Evolutionary conservation across 2,888 invertebrate species (phyloP).

Genomic region (Amphipyra berbera): DNA sequence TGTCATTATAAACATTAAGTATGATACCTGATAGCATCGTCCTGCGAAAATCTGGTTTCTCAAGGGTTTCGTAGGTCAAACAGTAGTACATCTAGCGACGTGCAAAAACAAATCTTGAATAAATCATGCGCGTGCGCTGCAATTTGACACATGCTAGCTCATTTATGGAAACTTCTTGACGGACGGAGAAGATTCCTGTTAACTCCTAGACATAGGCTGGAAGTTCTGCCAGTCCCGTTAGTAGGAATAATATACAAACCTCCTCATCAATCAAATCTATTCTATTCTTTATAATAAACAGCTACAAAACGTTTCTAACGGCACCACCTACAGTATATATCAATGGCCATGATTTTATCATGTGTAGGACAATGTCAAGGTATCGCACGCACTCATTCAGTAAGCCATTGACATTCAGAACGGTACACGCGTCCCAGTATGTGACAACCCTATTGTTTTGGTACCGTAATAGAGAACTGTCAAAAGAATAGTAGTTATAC

Average conservation of each 20-base stretch:
- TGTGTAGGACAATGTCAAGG: constrained; percentile 58
- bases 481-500: background rate
- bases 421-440: constrained; percentile 44
- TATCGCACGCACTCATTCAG: constrained; percentile 13
- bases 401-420: constrained; percentile 53
- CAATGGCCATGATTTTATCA: constrained; percentile 30
- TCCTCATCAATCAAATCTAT: constrained; percentile 33
- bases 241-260: background rate
- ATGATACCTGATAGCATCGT: no score
- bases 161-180: no score
- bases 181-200: no score
- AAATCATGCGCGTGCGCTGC: no score
- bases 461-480: constrained; percentile 38
- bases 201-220: no score
- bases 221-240: background rate
- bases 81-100: no score
- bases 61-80: no score
- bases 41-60: no score
- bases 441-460: constrained; percentile 41
- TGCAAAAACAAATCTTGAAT: no score
- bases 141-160: no score
- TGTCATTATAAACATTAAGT: no score
- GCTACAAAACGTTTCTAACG: constrained; percentile 45
- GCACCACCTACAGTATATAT: constrained; percentile 29
- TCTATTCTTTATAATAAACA: constrained; percentile 21